Evolutionary conservation across 2,888 invertebrate genomes (phyloP), one percentile per base, ranked within the genome.

Genomic region (Tipula unca): DNA sequence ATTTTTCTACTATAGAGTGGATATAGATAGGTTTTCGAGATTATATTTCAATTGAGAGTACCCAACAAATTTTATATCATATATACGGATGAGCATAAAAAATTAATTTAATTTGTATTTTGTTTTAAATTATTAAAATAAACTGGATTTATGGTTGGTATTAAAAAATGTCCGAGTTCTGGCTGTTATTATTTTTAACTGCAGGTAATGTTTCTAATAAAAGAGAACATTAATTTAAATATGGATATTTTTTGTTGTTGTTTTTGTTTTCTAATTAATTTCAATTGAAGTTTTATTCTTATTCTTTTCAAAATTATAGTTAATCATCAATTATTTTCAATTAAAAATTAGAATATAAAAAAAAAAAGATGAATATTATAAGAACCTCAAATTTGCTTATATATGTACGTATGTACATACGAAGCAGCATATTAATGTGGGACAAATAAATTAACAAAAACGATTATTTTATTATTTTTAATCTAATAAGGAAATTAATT

Each of bases 391-490:
- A 69, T 69, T 69, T 69, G 69, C 69, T 69, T 69, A 69, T 10
- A 20, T 6, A 3, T 5, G 10, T 25, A 20, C 25, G 3, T 48
- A 48, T n/a, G 8, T 17, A 48, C 42, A 42, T n/a, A 42, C n/a
- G n/a, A 48, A 48, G 69, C 69, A 69, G 48, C 69, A 69, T 69
- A 25, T 69, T 69, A 69, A 69, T 69, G 69, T 69, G 69, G 69
- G 69, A 69, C 69, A 69, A 69, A 69, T 69, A 69, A 69, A 69
- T 69, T 69, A 69, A 69, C 69, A 69, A 69, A 69, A 69, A 69
- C 69, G 69, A 69, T 69, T 69, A 69, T 69, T 69, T 69, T 69
- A 69, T 69, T 69, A 69, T 69, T 69, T 69, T 69, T 69, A 25
- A 69, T 69, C 69, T 69, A 69, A 69, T 69, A 69, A 69, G 69